Base-by-base conservation (phyloP, 2,113 vertebrate genomes). In the Marmota flaviventris region DNA sequence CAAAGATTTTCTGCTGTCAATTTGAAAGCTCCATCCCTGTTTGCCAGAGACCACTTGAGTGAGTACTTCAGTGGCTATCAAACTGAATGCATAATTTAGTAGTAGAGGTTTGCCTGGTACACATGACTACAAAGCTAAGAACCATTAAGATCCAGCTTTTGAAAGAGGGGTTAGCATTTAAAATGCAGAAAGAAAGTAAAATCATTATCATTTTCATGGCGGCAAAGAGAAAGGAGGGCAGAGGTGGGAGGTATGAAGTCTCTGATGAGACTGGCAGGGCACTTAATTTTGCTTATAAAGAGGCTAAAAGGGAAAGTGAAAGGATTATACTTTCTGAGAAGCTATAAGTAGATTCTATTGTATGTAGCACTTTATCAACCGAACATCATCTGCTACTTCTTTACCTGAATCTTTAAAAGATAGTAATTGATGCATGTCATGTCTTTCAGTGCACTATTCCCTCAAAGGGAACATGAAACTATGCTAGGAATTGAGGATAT, bases 351-450 rank as follows among this genome's bases (percentile, higher is more conserved):
- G 81, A 89, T 85, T 86, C 67, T 83, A 69, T 39, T 56, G 92
- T 95, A 82, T 45, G 34, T 61, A 88, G n/a, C 65, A 75, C 22
- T 72, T 16, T 90, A 86, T 78, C 34, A 79, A 27, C 3, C 81
- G 51, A 39, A 37, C 3, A 72, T 84, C 65, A 88, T 95, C 51
- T 70, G 27, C 7, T 58, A 2, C 8, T n/a, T 51, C 72, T 92
- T 78, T 67, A 45, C 56, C 29, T 61, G n/a, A 95, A 84, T 56
- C 17, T 51, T 94, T 93, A 37, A 87, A 92, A 92, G 65, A 63
- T 69, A 76, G 63, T 32, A 56, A 25, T 27, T 79, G 75, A 90
- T 17, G 6, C 0, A 16, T 24, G n/a, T 65, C 67, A 75, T 76
- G 16, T 24, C 72, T 94, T 88, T 69, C 86, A 91, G 24, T 77